Conservation (phyloP, 2,888 invertebrate species). For the Caenorhabditis drosophilae region DNA sequence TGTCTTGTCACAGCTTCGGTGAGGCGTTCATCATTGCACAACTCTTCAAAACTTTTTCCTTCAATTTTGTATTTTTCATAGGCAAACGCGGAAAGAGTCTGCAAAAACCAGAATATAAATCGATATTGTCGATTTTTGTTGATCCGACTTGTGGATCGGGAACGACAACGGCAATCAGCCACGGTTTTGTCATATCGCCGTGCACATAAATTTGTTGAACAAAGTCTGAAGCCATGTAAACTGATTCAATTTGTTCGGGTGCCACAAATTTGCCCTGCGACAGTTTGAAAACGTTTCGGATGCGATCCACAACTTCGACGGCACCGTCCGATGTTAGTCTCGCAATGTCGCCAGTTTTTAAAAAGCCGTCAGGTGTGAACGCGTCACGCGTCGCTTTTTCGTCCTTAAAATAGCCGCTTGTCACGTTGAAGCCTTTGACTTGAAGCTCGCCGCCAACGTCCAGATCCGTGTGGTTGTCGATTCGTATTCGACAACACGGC, state of each 20-base stretch:
- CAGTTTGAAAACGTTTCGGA: conserved; percentile 58
- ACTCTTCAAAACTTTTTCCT: not conserved
- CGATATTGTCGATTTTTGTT: not conserved
- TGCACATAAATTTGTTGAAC: conserved; percentile 33
- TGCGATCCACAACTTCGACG: conserved; percentile 56
- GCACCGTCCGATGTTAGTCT: conserved; percentile 55
- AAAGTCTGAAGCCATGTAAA: conserved; percentile 31
- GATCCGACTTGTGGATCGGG: conserved; percentile 22
- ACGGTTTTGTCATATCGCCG: conserved; percentile 29
- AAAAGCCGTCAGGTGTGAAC: conserved; percentile 46
- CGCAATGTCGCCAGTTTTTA: conserved; percentile 61
- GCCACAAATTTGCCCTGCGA: conserved; percentile 49
- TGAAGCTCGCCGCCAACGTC: not conserved
- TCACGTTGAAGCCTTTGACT: not conserved
- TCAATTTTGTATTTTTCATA: not conserved
- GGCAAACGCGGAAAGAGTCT: not conserved
- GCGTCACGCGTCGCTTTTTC: conserved; percentile 19
- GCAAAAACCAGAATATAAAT: not conserved
- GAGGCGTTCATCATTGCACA: not conserved
- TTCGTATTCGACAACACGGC: not conserved
- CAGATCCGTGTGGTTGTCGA: too few relatives aligned
- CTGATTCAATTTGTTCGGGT: conserved; percentile 24
- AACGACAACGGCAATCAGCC: conserved; percentile 27
- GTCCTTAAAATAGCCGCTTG: conserved; percentile 32
- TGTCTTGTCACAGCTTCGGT: not conserved